phyloP scores from a whole-genome alignment of 1,140 invertebrate genomes.

The Bombus sibiricus region DNA sequence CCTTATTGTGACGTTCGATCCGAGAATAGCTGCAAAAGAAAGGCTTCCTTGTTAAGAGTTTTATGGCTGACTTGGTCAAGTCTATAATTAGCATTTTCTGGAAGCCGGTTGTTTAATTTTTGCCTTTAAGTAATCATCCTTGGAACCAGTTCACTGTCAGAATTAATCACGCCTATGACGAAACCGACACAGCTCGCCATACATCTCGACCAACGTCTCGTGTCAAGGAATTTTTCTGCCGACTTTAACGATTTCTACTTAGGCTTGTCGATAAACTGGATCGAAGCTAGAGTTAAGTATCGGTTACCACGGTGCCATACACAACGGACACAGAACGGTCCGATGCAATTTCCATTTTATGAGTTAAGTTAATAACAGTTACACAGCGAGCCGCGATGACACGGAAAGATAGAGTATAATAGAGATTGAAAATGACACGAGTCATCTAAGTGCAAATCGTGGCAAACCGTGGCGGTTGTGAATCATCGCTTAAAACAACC shows the following conservation, averaged over 20 bases:
- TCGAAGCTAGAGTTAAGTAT: background rate
- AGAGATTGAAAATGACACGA: slow-evolving; percentile 34
- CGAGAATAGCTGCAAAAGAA: background rate
- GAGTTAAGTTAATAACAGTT: slow-evolving; percentile 29
- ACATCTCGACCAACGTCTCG: no score
- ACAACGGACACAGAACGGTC: no score
- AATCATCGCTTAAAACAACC: slow-evolving; percentile 26
- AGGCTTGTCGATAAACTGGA: background rate
- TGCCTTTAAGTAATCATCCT: background rate
- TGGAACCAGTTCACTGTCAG: background rate
- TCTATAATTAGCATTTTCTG: slow-evolving; percentile 1
- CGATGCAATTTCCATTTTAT: background rate
- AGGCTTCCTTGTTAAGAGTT: background rate
- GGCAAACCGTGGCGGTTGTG: background rate
- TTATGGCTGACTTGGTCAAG: background rate
- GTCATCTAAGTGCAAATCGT: slow-evolving; percentile 25
- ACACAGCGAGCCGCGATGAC: slow-evolving; percentile 14
- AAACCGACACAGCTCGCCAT: background rate
- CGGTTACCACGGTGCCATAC: background rate
- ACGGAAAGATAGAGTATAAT: slow-evolving; percentile 25
- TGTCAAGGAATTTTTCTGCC: background rate
- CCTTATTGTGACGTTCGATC: background rate
- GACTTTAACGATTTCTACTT: background rate
- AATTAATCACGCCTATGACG: no score
- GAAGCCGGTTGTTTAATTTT: background rate